phyloP scores from a whole-genome alignment of 1,140 invertebrate genomes.

The Mamestra configurata region DNA sequence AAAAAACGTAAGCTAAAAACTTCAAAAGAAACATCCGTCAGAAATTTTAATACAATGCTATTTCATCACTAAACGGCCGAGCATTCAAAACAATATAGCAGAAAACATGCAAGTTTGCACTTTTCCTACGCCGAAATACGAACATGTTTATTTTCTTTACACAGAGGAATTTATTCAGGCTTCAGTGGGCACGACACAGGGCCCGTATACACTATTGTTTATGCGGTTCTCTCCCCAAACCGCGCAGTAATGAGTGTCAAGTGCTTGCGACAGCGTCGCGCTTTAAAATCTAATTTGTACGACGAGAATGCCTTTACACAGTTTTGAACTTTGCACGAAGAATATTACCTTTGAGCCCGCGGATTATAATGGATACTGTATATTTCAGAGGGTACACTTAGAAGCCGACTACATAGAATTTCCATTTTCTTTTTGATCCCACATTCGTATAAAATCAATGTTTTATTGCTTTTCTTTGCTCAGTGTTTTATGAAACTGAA shows the following conservation, averaged over 20 bases:
- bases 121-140: constrained; percentile 12
- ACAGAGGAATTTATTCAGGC: constrained; percentile 35
- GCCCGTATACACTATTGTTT: constrained; percentile 54
- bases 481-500: neutral
- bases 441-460: constrained; percentile 32
- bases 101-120: constrained; percentile 23
- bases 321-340: constrained; percentile 43
- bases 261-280: constrained; percentile 55
- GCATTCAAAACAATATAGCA: constrained; percentile 32
- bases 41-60: neutral
- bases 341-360: constrained; percentile 26
- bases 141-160: constrained; percentile 38
- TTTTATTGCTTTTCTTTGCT: constrained; percentile 17
- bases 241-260: constrained; percentile 61
- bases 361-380: constrained; percentile 18
- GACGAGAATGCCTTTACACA: constrained; percentile 44
- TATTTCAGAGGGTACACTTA: constrained; percentile 27
- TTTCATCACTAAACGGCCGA: constrained; percentile 5
- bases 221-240: constrained; percentile 51
- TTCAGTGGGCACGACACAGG: constrained; percentile 28
- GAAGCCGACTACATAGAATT: constrained; percentile 21
- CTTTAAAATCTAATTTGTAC: constrained; percentile 56
- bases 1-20: no score
- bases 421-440: constrained; percentile 38
- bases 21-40: no score